Evolutionary conservation across 2,888 invertebrate genomes (phyloP), one percentile per base, ranked within the genome.

Genomic region (Melipona beecheii): DNA sequence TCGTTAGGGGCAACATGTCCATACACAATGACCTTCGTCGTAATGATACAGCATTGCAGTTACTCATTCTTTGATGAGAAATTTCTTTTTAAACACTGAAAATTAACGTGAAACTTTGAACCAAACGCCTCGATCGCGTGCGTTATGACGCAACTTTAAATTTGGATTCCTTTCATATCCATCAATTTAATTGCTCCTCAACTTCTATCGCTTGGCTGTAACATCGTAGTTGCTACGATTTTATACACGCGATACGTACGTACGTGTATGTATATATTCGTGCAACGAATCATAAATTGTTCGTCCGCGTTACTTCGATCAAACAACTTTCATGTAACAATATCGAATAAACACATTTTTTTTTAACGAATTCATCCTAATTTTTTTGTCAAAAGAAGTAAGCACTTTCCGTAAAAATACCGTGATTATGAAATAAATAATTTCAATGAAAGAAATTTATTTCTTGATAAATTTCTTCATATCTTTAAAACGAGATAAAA

Each of bases 1-100:
- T 92, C 75, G 92, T 91, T 90, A 89, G 87, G 91, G 91, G 92
- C 92, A 92, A 91, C 91, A 79, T 78, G 75, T 70, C 66, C 31
- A 65, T 74, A 65, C 27, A 71, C 31, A 24, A 36, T 58, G 85
- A 85, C 87, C 87, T 87, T 87, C 43, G 86, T 56, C 19, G 43
- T 76, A 84, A 84, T 83, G 68, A 81, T 81, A 81, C 85, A 66
- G 85, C 85, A 85, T 69, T 85, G 85, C 85, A 78, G 85, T 71
- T 80, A 71, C 80, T 79, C 62, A 31, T 76, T 56, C n/a, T 70
- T 31, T 19, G 43, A 68, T 49, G 27, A 24, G n/a, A 75, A 73
- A 78, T 54, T 83, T 84, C 43, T 19, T 74, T 73, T 70, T 52
- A 56, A 76, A 66, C 13, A n/a, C 17, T 11, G 49, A 70, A 62